Percentiles rank a stretch among this genome's conserved stretches.
Evolutionary conservation across 2,113 vertebrate species (phyloP).

Genomic region (Hymenochirus boettgeri): DNA sequence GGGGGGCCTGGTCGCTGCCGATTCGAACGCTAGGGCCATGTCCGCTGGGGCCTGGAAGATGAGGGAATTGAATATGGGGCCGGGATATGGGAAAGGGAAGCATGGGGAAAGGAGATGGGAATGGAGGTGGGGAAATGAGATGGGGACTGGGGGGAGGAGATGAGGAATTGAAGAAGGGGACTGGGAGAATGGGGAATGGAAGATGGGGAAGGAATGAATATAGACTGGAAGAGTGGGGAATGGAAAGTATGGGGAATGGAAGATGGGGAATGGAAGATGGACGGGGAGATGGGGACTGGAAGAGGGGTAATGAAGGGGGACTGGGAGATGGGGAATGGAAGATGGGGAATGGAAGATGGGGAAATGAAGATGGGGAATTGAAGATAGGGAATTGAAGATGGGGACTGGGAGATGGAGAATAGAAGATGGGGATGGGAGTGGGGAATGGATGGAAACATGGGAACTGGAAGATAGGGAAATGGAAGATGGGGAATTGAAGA

Average conservation of each 20-base stretch:
- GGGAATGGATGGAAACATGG: neutral
- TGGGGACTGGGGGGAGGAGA: neutral
- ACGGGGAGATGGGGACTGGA: no score
- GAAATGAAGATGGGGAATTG: neutral
- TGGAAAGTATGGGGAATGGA: neutral
- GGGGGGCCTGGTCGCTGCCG: no score
- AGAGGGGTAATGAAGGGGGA: neutral
- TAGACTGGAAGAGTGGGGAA: neutral
- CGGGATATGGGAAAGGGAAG: no score
- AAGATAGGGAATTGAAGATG: no score
- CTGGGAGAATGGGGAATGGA: neutral
- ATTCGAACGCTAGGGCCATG: no score
- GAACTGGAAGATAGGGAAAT: no score
- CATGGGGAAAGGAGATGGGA: no score
- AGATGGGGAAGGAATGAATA: neutral
- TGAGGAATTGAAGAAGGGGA: neutral
- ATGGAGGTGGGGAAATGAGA: neutral
- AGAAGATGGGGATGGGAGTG: neutral
- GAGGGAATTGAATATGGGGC: no score
- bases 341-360: neutral
- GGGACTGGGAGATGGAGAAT: neutral
- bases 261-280: neutral
- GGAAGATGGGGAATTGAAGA: no score
- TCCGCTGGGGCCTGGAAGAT: no score
- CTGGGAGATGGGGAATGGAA: no score